Base-by-base conservation (phyloP, 1,140 invertebrate genomes). In the Andricus grossulariae region DNA sequence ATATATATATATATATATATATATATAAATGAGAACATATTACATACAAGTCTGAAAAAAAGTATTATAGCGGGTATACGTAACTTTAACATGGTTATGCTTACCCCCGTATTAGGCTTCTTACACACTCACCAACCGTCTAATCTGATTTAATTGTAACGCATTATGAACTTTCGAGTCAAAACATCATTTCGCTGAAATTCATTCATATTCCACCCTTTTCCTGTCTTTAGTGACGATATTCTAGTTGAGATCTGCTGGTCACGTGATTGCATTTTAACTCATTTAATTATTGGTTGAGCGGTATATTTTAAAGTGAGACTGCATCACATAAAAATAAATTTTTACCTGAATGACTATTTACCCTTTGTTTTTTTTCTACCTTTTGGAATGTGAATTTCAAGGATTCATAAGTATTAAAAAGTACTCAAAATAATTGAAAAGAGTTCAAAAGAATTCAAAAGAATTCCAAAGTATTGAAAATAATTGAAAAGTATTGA, bases 81-180 rank as follows among this genome's bases (percentile, higher is more conserved):
- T 54, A 75, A 80, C 75, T 78, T 80, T 73, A 71, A 60, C 50
- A 19, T 45, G 54, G 77, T 73, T 71, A 86, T 84, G 83, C 80
- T 75, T 85, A 84, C 80, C 86, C 86, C 78, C 73, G 76, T 76
- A 85, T 86, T 87, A 85, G 72, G 80, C 71, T 82, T 80, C 74
- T 86, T 85, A 86, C 82, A 84, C 85, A 84, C 85, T 83, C 83
- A 75, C 72, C 60, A 54, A 25, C 25, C 66, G 55, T 74, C 72
- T 84, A 86, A 88, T 88, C 88, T 87, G 88, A 88, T 88, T 85
- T 86, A 88, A 88, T 87, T 88, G 86, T 87, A 87, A 87, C 85
- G 82, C 84, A 84, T 87, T 87, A 87, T 81, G 84, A 66, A 66
- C 25, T 66, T 66, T 66, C 39, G 15, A 66, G 60, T 66, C 60